phyloP scores from a whole-genome alignment of 2,888 invertebrate genomes.

The Tricholauxania praeusta region DNA sequence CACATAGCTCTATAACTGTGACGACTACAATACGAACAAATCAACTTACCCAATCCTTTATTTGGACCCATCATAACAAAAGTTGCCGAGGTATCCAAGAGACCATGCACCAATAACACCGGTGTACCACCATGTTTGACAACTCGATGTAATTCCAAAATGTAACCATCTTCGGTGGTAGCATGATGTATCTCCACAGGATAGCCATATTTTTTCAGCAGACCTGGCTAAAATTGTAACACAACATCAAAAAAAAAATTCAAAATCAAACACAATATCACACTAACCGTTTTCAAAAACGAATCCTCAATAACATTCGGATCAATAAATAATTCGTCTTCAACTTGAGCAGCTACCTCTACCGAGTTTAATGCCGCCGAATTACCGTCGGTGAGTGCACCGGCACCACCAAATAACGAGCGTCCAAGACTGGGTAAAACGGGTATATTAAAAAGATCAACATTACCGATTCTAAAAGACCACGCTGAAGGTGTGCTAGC shows the following conservation, averaged over 20 bases:
- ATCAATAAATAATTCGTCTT: slow-evolving; percentile 49
- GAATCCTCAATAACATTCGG: slow-evolving; percentile 61
- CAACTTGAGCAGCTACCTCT: neutral
- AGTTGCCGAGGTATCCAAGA: slow-evolving; percentile 79
- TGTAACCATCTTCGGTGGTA: slow-evolving; percentile 81
- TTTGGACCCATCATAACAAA: slow-evolving; percentile 81
- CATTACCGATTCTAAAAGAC: slow-evolving; percentile 53
- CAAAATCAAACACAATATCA: slow-evolving; percentile 4
- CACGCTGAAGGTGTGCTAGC: slow-evolving; percentile 43
- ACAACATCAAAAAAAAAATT: slow-evolving; percentile 7
- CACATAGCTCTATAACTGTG: too few relatives aligned
- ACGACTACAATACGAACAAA: neutral
- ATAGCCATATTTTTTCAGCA: slow-evolving; percentile 75
- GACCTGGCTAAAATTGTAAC: slow-evolving; percentile 66
- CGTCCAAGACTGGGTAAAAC: slow-evolving; percentile 36
- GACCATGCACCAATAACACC: slow-evolving; percentile 77
- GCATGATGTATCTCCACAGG: slow-evolving; percentile 74
- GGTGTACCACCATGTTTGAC: slow-evolving; percentile 70
- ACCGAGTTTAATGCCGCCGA: neutral
- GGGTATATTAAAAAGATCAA: slow-evolving; percentile 56
- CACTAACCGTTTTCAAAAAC: slow-evolving; percentile 55
- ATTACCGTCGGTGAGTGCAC: slow-evolving; percentile 35
- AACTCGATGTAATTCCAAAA: slow-evolving; percentile 82
- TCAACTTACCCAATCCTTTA: slow-evolving; percentile 73
- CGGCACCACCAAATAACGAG: slow-evolving; percentile 36